Base-by-base conservation (phyloP, 30 jellyfish, hydroid and myxozoan species). In the Aurelia aurita complex sp. Pacific region DNA sequence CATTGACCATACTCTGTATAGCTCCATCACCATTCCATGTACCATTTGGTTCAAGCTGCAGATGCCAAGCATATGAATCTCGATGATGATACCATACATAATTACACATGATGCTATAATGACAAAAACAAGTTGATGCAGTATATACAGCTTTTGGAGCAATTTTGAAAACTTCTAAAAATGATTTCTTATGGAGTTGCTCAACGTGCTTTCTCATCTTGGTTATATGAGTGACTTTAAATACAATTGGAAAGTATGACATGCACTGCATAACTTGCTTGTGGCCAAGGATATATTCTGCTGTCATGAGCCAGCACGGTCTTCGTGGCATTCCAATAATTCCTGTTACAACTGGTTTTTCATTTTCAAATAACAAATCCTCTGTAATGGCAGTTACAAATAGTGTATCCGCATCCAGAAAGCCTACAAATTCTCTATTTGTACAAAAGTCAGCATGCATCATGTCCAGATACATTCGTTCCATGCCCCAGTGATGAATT, bases 261-360 rank as follows among this genome's bases (percentile, higher is more conserved):
- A 84, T 84, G 69, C 94, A 84, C 19, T 84, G 86, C 88, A 84
- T 59, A 6, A 84, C 94, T 76, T 84, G 82, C 74, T 84, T 84
- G 34, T 12, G 36, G 16, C 88, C 94, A 59, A 84, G 82, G 32
- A 84, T 16, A 60, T 40, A 84, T 40, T 84, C 94, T 3, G 94
- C 82, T 2, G 82, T 63, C 57, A 29, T 11, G n/a, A 74, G 51
- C 94, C 94, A 84, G 46, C 87, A 74, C 11, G 87, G 86, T 10
- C 40, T 38, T 35, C 82, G 29, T 14, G 94, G 94, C 18, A 34
- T 67, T 13, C 94, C 94, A 15, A 72, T 72, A 13, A 80, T 61
- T 32, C 76, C 94, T 4, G 82, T 36, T 36, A 84, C 82, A 19
- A 84, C 67, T 15, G 94, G 94, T 62, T 84, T 84, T 34, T 75